Percentiles rank a stretch among this genome's conserved stretches.
These are phyloP conservation scores for Drosophila bunnanda DNA, from an alignment of 2,888 invertebrate genomes.

Conservation along the genomic window DNA sequence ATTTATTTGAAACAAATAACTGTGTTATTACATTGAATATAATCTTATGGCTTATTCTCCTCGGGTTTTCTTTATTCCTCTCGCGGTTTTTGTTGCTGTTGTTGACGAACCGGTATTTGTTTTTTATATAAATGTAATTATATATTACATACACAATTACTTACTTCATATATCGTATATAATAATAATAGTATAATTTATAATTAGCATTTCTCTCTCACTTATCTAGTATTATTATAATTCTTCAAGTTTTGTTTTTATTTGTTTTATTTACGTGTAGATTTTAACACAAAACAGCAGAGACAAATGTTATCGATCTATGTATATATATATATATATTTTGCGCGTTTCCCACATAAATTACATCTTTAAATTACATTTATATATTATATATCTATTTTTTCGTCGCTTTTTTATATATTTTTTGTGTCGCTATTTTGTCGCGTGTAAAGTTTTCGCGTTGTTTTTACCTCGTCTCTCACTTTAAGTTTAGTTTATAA, in stretches of 20 bases:
- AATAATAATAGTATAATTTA: slow-evolving; percentile 64
- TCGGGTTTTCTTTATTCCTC: slow-evolving; percentile 17
- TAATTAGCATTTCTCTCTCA: slow-evolving; percentile 54
- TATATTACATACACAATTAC: slow-evolving; percentile 81
- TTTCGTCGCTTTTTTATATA: slow-evolving; percentile 11
- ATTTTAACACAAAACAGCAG: slow-evolving; percentile 47
- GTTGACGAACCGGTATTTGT: slow-evolving; percentile 55
- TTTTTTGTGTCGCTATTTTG: slow-evolving; percentile 40
- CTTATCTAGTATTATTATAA: slow-evolving; percentile 39
- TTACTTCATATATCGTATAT: slow-evolving; percentile 67
- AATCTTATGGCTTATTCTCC: slow-evolving; percentile 51
- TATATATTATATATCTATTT: slow-evolving; percentile 47
- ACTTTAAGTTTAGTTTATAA: slow-evolving; percentile 63
- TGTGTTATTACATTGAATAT: slow-evolving; percentile 83
- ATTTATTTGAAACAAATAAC: slow-evolving; percentile 85
- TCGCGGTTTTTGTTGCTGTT: slow-evolving; percentile 59
- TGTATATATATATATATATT: slow-evolving; percentile 26
- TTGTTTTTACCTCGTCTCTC: slow-evolving; percentile 40
- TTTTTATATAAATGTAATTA: slow-evolving; percentile 73
- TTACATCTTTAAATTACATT: slow-evolving; percentile 46
- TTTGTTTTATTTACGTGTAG: slow-evolving; percentile 35
- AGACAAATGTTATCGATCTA: slow-evolving; percentile 43
- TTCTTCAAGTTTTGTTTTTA: slow-evolving; percentile 27
- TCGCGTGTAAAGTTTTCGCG: slow-evolving; percentile 38
- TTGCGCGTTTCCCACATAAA: slow-evolving; percentile 51